Evolutionary conservation across 2,113 vertebrate genomes (phyloP).

Genomic region (Nycticryphes semicollaris): DNA sequence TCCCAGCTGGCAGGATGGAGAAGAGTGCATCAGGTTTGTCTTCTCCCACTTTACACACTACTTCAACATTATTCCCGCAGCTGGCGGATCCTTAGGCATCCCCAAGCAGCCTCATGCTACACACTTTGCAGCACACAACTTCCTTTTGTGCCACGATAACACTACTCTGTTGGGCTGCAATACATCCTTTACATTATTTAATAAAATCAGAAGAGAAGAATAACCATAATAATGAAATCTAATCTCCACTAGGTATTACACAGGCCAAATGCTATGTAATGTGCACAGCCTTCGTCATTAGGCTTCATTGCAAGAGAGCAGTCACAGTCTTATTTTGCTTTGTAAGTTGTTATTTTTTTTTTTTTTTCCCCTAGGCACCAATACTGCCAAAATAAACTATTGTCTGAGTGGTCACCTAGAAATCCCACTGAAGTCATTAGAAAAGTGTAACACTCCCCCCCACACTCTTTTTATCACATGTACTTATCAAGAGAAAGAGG

Average conservation of each 20-base stretch:
- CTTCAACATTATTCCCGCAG: background rate
- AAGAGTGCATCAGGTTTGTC: background rate
- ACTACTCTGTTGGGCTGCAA: background rate
- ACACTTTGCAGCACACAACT: background rate
- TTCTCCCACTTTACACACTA: background rate
- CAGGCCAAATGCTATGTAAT: background rate
- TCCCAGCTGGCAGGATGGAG: background rate
- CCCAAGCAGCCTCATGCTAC: background rate
- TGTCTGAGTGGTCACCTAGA: background rate
- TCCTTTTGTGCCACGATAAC: background rate
- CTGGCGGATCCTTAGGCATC: background rate
- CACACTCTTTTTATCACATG: background rate
- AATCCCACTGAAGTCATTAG: background rate
- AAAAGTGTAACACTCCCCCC: background rate
- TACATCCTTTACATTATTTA: background rate
- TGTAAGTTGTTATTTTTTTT: background rate
- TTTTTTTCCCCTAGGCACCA: background rate
- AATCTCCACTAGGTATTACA: background rate
- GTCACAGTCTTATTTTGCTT: background rate
- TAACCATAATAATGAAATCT: background rate
- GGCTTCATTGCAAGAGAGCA: background rate
- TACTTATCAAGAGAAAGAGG: background rate
- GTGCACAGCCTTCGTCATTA: background rate
- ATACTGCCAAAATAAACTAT: background rate
- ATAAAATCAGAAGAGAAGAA: background rate